Conservation (phyloP, 2,888 invertebrate species). For the Drosophila birchii region DNA sequence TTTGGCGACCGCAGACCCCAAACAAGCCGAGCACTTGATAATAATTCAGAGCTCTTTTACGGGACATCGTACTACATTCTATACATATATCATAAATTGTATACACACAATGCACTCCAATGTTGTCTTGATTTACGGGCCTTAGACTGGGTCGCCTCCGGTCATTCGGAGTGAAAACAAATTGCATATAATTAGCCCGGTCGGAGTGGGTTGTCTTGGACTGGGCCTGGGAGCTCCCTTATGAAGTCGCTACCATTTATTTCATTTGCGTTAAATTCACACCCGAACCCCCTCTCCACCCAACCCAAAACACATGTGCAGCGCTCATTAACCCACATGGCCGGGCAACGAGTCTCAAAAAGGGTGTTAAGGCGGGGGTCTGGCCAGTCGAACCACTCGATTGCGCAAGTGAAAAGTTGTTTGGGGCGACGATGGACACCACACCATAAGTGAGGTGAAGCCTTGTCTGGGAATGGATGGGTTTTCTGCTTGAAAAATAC, state of each 20-base stretch:
- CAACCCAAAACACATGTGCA: slow-evolving; percentile 38
- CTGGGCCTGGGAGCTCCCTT: slow-evolving; percentile 7
- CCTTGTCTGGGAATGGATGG: slow-evolving; percentile 13
- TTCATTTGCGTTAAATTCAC: slow-evolving; percentile 42
- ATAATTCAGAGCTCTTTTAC: slow-evolving; percentile 26
- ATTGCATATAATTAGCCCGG: slow-evolving; percentile 71
- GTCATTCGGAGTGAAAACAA: slow-evolving; percentile 69
- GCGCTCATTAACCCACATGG: slow-evolving; percentile 53
- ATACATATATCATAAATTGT: slow-evolving; percentile 34
- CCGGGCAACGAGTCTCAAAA: slow-evolving; percentile 23
- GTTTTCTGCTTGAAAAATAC: slow-evolving; percentile 6
- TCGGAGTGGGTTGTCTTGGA: slow-evolving; percentile 12
- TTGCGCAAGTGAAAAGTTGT: slow-evolving; percentile 55
- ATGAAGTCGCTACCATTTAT: slow-evolving; percentile 30
- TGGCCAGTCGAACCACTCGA: slow-evolving; percentile 37
- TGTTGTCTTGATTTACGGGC: slow-evolving; percentile 49
- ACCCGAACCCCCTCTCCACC: slow-evolving; percentile 8
- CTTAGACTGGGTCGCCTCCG: slow-evolving; percentile 44
- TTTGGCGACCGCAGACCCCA: slow-evolving; percentile 17
- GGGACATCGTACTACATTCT: slow-evolving; percentile 2
- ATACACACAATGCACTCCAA: slow-evolving; percentile 36
- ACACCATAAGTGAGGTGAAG: slow-evolving; percentile 18
- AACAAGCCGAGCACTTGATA: slow-evolving; percentile 22
- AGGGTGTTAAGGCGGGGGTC: slow-evolving; percentile 31
- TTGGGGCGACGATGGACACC: slow-evolving; percentile 39